Conservation (phyloP, 2,797 vertebrate genomes). For the Morelia viridis region DNA sequence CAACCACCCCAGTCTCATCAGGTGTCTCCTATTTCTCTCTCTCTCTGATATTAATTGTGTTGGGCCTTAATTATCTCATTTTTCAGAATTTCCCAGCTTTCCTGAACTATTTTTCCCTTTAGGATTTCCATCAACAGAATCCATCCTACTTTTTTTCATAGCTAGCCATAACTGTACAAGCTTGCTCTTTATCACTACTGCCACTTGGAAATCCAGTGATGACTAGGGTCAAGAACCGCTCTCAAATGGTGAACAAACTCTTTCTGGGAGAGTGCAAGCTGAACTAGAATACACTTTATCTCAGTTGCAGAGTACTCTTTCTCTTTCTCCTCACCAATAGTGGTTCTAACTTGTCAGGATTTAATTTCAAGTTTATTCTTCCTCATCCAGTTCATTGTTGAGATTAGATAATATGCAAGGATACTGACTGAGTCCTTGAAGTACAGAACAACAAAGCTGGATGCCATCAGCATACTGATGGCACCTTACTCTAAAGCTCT, state of each 20-base stretch:
- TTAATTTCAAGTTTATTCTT: background rate
- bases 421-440: no score
- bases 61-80: no score
- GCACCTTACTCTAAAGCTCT: background rate
- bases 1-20: no score
- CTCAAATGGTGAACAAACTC: background rate
- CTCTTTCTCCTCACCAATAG: background rate
- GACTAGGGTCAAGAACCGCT: background rate
- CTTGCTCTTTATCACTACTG: background rate
- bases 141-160: background rate
- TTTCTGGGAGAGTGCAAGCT: background rate
- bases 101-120: no score
- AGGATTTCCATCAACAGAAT: background rate
- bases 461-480: background rate
- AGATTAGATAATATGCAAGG: no score
- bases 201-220: background rate
- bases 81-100: no score
- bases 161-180: background rate
- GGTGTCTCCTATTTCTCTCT: no score
- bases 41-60: no score
- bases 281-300: background rate
- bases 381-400: background rate
- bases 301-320: background rate
- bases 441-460: no score
- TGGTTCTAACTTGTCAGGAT: background rate